Percentiles rank a stretch among this genome's conserved stretches.
Evolutionary conservation across 2,113 vertebrate genomes (phyloP).

Genomic region (Halcyon senegalensis): DNA sequence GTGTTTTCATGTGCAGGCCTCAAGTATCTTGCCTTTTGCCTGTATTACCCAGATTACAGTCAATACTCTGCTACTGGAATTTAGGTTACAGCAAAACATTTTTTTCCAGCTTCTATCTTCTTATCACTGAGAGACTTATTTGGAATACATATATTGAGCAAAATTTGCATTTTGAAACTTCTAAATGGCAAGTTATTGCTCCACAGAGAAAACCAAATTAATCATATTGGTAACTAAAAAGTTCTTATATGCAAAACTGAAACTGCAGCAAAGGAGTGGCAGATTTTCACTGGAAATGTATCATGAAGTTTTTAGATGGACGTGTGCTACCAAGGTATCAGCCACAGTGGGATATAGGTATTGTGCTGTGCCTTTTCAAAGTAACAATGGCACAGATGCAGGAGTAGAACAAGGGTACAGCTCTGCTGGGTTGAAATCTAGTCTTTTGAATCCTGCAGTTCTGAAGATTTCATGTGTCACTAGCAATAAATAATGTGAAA

Average conservation of each 20-base stretch:
- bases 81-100: background rate
- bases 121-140: background rate
- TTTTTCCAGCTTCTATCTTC: background rate
- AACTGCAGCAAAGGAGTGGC: background rate
- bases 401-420: background rate
- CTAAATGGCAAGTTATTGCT: background rate
- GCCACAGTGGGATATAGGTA: background rate
- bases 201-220: background rate
- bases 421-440: background rate
- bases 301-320: background rate
- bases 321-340: background rate
- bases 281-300: background rate
- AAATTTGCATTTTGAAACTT: background rate
- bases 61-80: background rate
- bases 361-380: background rate
- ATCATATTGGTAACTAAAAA: background rate
- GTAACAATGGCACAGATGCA: background rate
- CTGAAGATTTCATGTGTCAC: background rate
- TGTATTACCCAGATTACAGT: background rate
- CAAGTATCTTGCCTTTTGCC: background rate
- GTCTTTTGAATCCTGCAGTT: background rate
- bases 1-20: background rate
- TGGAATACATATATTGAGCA: background rate
- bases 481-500: constrained; percentile 3
- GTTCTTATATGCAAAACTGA: background rate